Evolutionary conservation across 1,140 invertebrate genomes (phyloP), one percentile per base, ranked within the genome.

Genomic region (Frieseomelitta varia): DNA sequence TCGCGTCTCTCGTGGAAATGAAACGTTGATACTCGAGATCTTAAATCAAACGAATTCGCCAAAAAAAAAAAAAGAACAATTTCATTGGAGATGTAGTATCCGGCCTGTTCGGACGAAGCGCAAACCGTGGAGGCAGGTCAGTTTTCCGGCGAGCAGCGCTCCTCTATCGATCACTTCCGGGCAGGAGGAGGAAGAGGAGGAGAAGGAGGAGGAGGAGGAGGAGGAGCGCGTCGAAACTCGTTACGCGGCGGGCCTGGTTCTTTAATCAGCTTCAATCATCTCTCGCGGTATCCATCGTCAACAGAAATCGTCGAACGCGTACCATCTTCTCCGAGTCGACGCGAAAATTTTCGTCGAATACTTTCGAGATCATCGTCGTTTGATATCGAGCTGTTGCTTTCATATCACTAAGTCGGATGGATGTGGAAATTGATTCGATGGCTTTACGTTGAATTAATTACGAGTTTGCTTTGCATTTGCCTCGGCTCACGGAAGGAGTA

Each of bases 41-140:
- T 19, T 21, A 39, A 39, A 51, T 27, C 10, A 11, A 72, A 51
- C n/a, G 34, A 74, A 24, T 74, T 74, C 4, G 14, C 51, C 12
- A 21, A 27, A 34, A 24, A 15, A 30, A 47, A 39, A 8, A 47
- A 47, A 47, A 47, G 39, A 47, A 47, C 8, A 8, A 47, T 47
- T 74, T n/a, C 17, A 2, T 55, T 14, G 27, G 19, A 69, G 14
- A 47, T n/a, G 24, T 61, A n/a, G 58, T 8, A 47, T 61, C 24
- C 11, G 11, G 3, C 24, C 81, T 85, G 88, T 84, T 58, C 30
- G 58, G 67, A 73, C 11, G 63, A 78, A 55, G 68, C 27, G 73
- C 76, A 88, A 76, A 53, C 72, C 6, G 51, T 89, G 71, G 83
- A 87, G 89, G 88, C 89, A 90, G 89, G 89, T 90, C 89, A 90